phyloP scores from a whole-genome alignment of 2,113 vertebrate genomes.

The Megaceryle torquata region DNA sequence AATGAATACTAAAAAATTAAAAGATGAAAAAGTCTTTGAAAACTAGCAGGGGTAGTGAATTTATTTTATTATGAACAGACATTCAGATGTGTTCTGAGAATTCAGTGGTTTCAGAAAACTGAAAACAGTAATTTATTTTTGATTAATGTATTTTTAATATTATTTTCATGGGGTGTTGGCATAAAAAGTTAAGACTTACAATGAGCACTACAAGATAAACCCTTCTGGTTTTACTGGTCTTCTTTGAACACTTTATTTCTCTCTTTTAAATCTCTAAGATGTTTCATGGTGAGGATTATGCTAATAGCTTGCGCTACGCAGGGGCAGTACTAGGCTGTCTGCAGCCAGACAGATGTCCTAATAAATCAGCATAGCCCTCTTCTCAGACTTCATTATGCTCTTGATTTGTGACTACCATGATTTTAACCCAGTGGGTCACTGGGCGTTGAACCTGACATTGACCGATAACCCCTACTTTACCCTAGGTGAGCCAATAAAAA shows the following conservation, averaged over 20 bases:
- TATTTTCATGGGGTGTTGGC: not conserved
- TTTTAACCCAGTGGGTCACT: conserved; percentile 53
- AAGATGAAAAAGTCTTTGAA: conserved; percentile 2
- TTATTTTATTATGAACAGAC: conserved; percentile 33
- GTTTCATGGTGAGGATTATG: conserved; percentile 49
- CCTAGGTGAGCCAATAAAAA: conserved; percentile 42
- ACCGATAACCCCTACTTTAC: conserved; percentile 25
- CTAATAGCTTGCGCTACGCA: conserved; percentile 17
- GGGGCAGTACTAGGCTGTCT: conserved; percentile 30
- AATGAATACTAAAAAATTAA: conserved; percentile 33
- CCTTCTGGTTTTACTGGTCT: not conserved
- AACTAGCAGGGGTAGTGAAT: not conserved
- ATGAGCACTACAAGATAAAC: not conserved
- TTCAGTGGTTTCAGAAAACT: not conserved
- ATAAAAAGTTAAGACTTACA: not conserved
- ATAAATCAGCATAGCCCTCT: conserved; percentile 62
- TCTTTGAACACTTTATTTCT: conserved; percentile 49
- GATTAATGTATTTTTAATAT: not conserved
- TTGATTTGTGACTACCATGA: conserved; percentile 62
- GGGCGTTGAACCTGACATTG: conserved; percentile 67
- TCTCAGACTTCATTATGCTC: conserved; percentile 62
- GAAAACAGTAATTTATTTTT: not conserved
- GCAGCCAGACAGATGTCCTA: conserved; percentile 61
- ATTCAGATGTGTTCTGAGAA: conserved; percentile 28
- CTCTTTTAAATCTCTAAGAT: not conserved